Conservation (phyloP, 1,140 invertebrate genomes). For the Drosophila littoralis region DNA sequence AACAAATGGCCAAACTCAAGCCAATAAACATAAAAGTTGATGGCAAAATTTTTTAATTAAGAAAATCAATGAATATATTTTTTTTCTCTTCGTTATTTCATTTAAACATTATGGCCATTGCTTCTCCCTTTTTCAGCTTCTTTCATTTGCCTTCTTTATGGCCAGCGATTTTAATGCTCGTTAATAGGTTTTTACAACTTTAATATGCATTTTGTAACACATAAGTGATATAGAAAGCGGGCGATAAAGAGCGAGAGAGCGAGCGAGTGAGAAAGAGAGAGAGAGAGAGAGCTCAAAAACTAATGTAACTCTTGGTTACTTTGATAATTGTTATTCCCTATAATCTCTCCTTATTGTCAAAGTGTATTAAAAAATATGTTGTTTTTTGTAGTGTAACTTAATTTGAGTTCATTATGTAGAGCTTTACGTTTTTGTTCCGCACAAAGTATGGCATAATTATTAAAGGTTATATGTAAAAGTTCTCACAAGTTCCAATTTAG, state of each 20-base stretch:
- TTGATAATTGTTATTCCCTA: conserved; percentile 1
- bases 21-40: conserved; percentile 80
- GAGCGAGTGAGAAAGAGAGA: neutral
- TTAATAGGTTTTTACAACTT: conserved; percentile 51
- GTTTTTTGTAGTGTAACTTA: too few species aligned
- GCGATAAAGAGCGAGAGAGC: neutral
- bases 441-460: too few species aligned
- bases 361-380: too few species aligned
- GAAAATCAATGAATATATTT: conserved; percentile 81
- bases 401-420: too few species aligned
- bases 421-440: too few species aligned
- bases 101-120: conserved; percentile 37
- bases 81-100: conserved; percentile 24
- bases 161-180: conserved; percentile 23
- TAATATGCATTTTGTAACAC: conserved; percentile 16
- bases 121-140: neutral
- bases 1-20: conserved; percentile 44
- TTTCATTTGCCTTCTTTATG: conserved; percentile 19
- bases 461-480: too few species aligned
- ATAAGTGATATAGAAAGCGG: neutral
- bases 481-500: too few species aligned
- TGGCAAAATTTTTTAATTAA: conserved; percentile 79
- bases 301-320: conserved; percentile 4
- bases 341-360: neutral
- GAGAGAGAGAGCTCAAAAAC: conserved; percentile 1